Percentiles rank a stretch among this genome's conserved stretches.
Conservation (phyloP, 2,888 invertebrate species). For the Dynastes hyllus region DNA sequence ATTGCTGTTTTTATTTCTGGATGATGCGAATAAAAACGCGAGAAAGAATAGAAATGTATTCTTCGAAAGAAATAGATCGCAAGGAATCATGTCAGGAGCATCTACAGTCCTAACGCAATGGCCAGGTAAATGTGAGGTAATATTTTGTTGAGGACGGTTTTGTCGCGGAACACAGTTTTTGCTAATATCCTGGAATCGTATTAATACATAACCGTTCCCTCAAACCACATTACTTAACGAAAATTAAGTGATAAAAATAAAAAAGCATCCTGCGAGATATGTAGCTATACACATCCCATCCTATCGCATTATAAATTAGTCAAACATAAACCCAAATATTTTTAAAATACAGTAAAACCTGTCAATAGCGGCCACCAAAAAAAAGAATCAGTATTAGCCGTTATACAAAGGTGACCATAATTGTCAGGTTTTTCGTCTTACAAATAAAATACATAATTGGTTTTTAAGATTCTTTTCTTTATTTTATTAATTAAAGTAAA, state of each 20-base stretch:
- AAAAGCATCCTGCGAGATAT: not conserved
- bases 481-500: no score
- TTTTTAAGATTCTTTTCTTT: no score
- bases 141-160: not conserved
- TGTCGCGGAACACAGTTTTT: not conserved
- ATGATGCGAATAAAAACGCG: conserved; percentile 61
- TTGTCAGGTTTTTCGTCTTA: no score
- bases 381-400: no score
- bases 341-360: not conserved
- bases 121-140: conserved; percentile 66
- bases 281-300: no score
- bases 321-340: not conserved
- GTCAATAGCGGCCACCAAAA: no score
- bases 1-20: conserved; percentile 66
- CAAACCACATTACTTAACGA: not conserved
- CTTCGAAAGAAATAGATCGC: conserved; percentile 65
- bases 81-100: conserved; percentile 67
- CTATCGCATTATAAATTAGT: not conserved
- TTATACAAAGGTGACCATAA: no score
- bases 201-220: not conserved
- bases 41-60: conserved; percentile 62
- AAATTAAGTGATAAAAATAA: not conserved
- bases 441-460: no score
- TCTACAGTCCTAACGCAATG: conserved; percentile 68
- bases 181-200: not conserved